These are phyloP conservation scores for Sipha maydis DNA, from an alignment of 2,888 invertebrate genomes.

Conservation along the genomic window DNA sequence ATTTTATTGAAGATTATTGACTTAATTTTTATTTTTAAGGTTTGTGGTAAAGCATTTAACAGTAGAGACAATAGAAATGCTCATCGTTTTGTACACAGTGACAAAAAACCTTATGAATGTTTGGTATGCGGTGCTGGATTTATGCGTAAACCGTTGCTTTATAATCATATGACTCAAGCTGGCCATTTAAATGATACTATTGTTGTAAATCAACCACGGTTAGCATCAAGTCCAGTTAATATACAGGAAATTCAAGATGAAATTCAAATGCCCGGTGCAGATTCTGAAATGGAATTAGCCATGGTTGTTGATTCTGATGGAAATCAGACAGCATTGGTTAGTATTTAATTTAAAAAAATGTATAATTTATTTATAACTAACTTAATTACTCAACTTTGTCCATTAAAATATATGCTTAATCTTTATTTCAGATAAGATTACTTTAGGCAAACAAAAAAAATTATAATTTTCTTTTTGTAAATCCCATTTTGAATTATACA, in stretches of 20 bases:
- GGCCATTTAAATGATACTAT: constrained; percentile 84
- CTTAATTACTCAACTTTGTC: no score
- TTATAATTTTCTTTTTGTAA: no score
- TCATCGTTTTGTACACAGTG: constrained; percentile 85
- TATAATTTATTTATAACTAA: not conserved
- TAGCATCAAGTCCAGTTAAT: constrained; percentile 69
- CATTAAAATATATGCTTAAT: no score
- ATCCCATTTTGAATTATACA: no score
- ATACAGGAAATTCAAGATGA: constrained; percentile 63
- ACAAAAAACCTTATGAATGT: constrained; percentile 88
- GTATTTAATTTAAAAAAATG: constrained; percentile 60
- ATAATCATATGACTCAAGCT: constrained; percentile 79
- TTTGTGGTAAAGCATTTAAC: constrained; percentile 86
- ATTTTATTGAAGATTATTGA: constrained; percentile 1
- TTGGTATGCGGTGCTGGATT: constrained; percentile 82
- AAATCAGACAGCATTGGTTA: constrained; percentile 64
- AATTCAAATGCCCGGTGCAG: constrained; percentile 66
- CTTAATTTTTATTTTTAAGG: constrained; percentile 68
- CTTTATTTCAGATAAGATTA: no score
- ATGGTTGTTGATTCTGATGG: constrained; percentile 66
- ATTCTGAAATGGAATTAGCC: constrained; percentile 68
- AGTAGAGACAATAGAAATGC: constrained; percentile 86
- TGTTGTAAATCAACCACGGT: constrained; percentile 82
- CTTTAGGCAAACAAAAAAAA: no score
- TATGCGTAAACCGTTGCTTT: constrained; percentile 83